Conservation (phyloP, 2,113 vertebrate genomes). For the Trogon melanurus region DNA sequence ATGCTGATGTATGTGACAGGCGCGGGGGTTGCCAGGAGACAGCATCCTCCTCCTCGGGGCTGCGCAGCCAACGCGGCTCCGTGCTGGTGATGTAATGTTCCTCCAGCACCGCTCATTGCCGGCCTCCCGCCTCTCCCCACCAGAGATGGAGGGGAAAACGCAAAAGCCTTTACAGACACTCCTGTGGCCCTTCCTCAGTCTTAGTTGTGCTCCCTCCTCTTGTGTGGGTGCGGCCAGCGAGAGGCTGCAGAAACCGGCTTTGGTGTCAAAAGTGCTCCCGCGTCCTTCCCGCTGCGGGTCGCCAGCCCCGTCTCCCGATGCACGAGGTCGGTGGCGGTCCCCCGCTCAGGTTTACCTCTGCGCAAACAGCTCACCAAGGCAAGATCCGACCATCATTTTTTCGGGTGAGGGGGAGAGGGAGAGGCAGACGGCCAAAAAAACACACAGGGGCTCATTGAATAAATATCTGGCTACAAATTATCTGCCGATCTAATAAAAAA, state of each 20-base stretch:
- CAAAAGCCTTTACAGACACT: neutral
- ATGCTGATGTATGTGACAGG: slow-evolving; percentile 44
- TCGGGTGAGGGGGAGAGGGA: neutral
- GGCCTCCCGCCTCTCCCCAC: neutral
- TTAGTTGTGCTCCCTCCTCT: neutral
- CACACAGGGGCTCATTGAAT: neutral
- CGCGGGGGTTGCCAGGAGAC: slow-evolving; percentile 59
- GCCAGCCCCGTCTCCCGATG: rapidly evolving
- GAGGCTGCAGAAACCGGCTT: neutral
- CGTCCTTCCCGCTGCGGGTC: rapidly evolving
- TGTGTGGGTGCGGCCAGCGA: rapidly evolving
- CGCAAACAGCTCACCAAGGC: too few species aligned
- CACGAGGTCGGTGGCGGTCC: rapidly evolving
- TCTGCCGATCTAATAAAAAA: slow-evolving; percentile 68
- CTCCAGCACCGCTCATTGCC: neutral
- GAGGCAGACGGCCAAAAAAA: neutral
- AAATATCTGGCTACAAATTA: slow-evolving; percentile 59
- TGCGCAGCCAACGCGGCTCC: slow-evolving; percentile 32
- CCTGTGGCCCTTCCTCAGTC: neutral
- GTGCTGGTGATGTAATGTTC: slow-evolving; percentile 44
- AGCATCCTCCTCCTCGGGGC: slow-evolving; percentile 43
- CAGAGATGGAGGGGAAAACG: neutral
- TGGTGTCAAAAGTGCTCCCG: rapidly evolving
- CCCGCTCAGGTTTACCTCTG: rapidly evolving
- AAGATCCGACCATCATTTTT: rapidly evolving